Percentiles rank a stretch among this genome's conserved stretches.
Evolutionary conservation across 2,888 invertebrate genomes (phyloP).

Genomic region (Schizotus pectinicornis): DNA sequence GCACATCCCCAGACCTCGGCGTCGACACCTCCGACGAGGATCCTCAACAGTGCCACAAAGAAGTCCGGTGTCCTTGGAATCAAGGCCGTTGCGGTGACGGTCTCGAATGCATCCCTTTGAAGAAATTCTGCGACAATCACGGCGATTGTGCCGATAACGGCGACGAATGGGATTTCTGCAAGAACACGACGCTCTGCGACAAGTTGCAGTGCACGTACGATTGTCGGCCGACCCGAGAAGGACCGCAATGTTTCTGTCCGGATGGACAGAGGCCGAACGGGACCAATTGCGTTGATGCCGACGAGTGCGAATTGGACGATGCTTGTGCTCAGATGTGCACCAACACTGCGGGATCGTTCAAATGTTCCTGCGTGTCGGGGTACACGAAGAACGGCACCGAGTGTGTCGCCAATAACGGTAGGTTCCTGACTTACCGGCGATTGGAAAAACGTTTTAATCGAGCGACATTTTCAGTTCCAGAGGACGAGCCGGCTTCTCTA

Average conservation of each 20-base stretch:
- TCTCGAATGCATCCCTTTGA: constrained; percentile 66
- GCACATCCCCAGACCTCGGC: constrained; percentile 60
- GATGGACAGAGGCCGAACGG: constrained; percentile 69
- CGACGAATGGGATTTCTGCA: constrained; percentile 76
- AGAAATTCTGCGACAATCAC: constrained; percentile 71
- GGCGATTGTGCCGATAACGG: constrained; percentile 72
- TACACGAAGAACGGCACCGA: constrained; percentile 66
- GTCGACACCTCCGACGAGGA: constrained; percentile 74
- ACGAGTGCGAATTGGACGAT: constrained; percentile 77
- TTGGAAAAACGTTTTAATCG: not conserved
- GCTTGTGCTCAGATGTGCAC: constrained; percentile 77
- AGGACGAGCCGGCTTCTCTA: constrained; percentile 67
- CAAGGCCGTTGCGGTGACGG: constrained; percentile 70
- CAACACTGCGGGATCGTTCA: constrained; percentile 71
- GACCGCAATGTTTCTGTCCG: constrained; percentile 78
- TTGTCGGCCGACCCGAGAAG: constrained; percentile 74
- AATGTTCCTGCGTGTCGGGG: constrained; percentile 76
- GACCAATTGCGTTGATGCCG: constrained; percentile 72
- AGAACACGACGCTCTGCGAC: constrained; percentile 54
- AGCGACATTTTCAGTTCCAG: constrained; percentile 65
- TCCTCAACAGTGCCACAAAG: constrained; percentile 66
- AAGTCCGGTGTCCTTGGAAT: constrained; percentile 70
- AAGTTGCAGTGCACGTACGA: constrained; percentile 60
- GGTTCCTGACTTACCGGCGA: constrained; percentile 35
- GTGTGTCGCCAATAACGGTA: constrained; percentile 77